Evolutionary conservation across 1,140 invertebrate genomes (phyloP).

Genomic region (Anastrepha obliqua): DNA sequence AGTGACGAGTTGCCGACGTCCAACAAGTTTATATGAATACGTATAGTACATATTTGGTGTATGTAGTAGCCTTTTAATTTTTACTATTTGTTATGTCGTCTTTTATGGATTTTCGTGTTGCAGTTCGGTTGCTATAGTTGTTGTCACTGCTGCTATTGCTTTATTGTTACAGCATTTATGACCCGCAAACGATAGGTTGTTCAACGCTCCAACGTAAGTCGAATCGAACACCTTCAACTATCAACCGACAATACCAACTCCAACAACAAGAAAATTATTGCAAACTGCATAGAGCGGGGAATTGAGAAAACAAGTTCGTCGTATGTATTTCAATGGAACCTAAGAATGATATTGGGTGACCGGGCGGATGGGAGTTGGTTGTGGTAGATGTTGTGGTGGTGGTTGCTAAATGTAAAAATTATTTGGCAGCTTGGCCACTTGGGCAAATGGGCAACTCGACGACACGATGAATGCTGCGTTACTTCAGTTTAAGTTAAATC

Average conservation of each 20-base stretch:
- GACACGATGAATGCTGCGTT: not conserved
- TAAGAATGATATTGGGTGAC: not conserved
- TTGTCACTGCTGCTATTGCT: not conserved
- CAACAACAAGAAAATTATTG: not conserved
- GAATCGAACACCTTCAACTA: conserved; percentile 3
- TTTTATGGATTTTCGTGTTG: too few species aligned
- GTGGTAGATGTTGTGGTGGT: not conserved
- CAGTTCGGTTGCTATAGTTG: not conserved
- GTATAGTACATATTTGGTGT: too few species aligned
- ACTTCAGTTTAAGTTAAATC: not conserved
- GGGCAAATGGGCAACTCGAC: not conserved
- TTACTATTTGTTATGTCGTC: not conserved
- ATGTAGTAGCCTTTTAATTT: not conserved
- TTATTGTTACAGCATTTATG: conserved; percentile 11
- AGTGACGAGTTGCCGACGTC: not conserved
- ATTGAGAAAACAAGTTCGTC: not conserved
- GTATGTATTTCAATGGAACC: not conserved
- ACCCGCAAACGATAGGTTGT: not conserved
- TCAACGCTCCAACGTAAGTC: not conserved
- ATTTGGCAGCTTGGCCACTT: not conserved
- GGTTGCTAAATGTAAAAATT: not conserved
- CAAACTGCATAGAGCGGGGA: not conserved
- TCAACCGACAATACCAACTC: not conserved
- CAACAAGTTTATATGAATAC: too few species aligned
- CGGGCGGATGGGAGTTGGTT: not conserved